Conservation (phyloP, 2,888 invertebrate genomes). For the Amaurobius ferox region DNA sequence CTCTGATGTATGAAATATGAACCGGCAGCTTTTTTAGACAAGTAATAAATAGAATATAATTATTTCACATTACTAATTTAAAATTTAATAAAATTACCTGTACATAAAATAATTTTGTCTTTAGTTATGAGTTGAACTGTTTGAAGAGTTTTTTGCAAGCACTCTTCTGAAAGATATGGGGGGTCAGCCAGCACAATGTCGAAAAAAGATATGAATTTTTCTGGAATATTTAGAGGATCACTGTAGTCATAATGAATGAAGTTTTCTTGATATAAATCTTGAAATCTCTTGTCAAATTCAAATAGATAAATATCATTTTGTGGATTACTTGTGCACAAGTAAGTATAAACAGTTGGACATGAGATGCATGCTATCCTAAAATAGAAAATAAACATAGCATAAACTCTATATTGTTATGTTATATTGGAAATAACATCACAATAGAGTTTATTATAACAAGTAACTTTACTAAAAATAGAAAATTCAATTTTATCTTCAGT, state of each 20-base stretch:
- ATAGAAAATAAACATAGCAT: too few species aligned
- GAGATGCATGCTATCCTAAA: conserved; percentile 87
- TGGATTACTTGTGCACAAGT: conserved; percentile 76
- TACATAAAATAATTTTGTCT: conserved; percentile 89
- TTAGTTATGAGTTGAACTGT: conserved; percentile 87
- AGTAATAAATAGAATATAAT: neutral
- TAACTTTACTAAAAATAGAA: too few species aligned
- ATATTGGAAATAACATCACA: too few species aligned
- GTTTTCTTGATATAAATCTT: conserved; percentile 86
- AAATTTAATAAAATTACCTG: conserved; percentile 80
- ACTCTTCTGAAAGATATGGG: conserved; percentile 95
- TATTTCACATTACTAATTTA: neutral
- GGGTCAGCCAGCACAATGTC: conserved; percentile 95
- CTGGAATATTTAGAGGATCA: conserved; percentile 83
- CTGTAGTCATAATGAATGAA: conserved; percentile 94
- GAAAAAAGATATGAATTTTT: conserved; percentile 79
- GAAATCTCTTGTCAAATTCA: conserved; percentile 80
- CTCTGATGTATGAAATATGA: too few species aligned
- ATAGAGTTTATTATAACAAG: too few species aligned
- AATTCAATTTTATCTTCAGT: too few species aligned
- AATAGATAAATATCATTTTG: conserved; percentile 48
- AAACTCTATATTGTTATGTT: too few species aligned
- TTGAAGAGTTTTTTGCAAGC: conserved; percentile 87
- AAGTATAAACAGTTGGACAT: conserved; percentile 89
- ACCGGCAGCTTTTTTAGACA: too few species aligned